phyloP scores from a whole-genome alignment of 2,797 vertebrate genomes.

The Eleutherodactylus coqui region DNA sequence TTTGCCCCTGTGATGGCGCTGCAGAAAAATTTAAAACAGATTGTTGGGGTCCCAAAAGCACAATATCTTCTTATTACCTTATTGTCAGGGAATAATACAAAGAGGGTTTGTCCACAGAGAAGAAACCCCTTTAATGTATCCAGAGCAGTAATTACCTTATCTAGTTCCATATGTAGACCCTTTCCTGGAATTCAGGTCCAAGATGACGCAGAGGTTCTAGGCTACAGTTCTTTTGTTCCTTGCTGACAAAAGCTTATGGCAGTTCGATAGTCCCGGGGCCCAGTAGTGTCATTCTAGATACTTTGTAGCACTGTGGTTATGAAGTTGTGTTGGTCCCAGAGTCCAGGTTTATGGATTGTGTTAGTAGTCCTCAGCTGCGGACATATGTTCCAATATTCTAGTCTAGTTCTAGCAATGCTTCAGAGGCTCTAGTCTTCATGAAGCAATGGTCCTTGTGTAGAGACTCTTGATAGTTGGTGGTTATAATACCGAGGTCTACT shows the following conservation, averaged over 20 bases:
- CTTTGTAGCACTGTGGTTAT: not conserved
- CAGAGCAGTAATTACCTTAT: not conserved
- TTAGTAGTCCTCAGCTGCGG: not conserved
- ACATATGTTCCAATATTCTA: not conserved
- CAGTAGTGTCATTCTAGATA: not conserved
- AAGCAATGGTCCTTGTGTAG: not conserved
- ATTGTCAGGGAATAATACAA: not conserved
- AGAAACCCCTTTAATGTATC: not conserved
- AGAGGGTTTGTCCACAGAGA: not conserved
- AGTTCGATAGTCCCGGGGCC: not conserved
- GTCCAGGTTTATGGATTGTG: not conserved
- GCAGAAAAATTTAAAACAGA: not conserved
- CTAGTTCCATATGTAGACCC: not conserved
- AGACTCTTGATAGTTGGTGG: not conserved
- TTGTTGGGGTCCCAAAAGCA: not conserved
- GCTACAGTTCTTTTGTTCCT: not conserved
- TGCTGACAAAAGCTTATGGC: not conserved
- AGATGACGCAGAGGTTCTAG: not conserved
- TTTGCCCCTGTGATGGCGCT: not conserved
- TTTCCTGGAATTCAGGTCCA: not conserved
- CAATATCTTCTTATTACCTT: no score
- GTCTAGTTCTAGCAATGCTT: no score
- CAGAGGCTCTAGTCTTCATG: not conserved
- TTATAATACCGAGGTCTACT: not conserved
- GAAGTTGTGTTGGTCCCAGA: not conserved